Conservation (phyloP, 2,113 vertebrate genomes). For the Gymnarchus niloticus region DNA sequence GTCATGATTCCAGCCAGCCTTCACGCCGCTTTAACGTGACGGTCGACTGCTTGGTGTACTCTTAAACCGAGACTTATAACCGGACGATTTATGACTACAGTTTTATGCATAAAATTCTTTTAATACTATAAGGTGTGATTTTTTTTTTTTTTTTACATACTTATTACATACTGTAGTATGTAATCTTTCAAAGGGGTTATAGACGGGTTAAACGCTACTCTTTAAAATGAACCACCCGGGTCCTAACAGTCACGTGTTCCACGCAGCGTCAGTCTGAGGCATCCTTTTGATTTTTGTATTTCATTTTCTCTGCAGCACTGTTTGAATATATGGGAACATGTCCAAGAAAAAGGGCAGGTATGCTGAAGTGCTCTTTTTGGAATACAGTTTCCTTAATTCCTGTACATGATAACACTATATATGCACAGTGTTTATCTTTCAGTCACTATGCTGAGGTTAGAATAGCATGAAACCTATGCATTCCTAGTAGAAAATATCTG, state of each 20-base stretch:
- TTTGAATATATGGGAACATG: conserved; percentile 70
- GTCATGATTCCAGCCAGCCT: background rate
- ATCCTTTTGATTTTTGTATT: background rate
- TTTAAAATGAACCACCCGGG: background rate
- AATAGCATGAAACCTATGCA: background rate
- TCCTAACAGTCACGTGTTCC: background rate
- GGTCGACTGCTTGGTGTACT: background rate
- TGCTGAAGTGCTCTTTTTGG: conserved; percentile 32
- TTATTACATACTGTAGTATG: too few species aligned
- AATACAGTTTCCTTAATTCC: background rate
- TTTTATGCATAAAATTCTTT: background rate
- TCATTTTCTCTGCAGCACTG: conserved; percentile 43
- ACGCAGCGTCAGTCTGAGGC: background rate
- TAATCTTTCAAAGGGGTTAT: too few species aligned
- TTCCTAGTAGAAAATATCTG: background rate
- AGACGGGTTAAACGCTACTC: background rate
- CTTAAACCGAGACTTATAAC: background rate
- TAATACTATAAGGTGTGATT: background rate
- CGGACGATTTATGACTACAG: background rate
- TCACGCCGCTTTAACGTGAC: background rate
- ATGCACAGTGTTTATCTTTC: background rate
- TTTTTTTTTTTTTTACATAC: background rate
- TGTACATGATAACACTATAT: too few species aligned
- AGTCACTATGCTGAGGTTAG: background rate
- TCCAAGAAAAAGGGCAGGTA: conserved; percentile 75